Evolutionary conservation across 2,797 vertebrate genomes (phyloP).

Genomic region (Lutjanus argentimaculatus): DNA sequence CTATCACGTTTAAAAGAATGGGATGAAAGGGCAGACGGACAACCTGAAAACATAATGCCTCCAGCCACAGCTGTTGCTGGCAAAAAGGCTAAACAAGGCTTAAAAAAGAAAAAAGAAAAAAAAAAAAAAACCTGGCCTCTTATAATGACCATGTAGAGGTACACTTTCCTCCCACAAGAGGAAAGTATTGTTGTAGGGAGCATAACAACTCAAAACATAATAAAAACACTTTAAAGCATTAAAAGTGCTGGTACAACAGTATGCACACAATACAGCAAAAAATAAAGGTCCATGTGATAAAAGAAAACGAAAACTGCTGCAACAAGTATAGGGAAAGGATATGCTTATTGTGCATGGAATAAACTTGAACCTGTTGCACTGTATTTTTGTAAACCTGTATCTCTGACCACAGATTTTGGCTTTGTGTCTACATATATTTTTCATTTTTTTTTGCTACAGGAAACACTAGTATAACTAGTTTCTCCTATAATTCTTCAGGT

Average conservation of each 20-base stretch:
- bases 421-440: not conserved
- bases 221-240: not conserved
- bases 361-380: not conserved
- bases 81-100: too few species aligned
- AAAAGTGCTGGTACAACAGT: not conserved
- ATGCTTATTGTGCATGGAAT: not conserved
- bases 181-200: not conserved
- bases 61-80: too few species aligned
- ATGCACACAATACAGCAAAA: not conserved
- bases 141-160: too few species aligned
- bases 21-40: too few species aligned
- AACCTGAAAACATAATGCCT: too few species aligned
- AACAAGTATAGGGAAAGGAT: not conserved
- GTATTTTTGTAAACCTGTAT: not conserved
- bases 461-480: conserved; percentile 3
- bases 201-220: not conserved
- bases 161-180: not conserved
- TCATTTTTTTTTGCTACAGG: too few species aligned
- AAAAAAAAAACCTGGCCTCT: too few species aligned
- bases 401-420: not conserved
- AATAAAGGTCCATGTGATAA: not conserved
- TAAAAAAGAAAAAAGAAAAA: too few species aligned
- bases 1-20: too few species aligned
- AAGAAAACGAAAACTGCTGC: not conserved
- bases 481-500: conserved; percentile 6